Percentiles rank a stretch among this genome's conserved stretches.
Evolutionary conservation across 2,113 vertebrate genomes (phyloP).

Genomic region (Phainopepla nitens): DNA sequence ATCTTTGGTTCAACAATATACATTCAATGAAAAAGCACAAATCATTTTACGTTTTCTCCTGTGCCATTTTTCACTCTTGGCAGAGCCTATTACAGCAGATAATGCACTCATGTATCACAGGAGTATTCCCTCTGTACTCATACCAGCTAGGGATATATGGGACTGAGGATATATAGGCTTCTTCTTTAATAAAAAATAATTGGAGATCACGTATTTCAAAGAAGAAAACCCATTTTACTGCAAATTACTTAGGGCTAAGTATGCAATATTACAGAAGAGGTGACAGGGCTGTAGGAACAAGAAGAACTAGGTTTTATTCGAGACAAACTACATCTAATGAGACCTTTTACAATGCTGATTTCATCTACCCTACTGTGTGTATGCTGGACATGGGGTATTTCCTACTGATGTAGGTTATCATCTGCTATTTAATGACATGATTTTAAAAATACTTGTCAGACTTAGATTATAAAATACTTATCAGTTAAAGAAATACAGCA

Average conservation of each 20-base stretch:
- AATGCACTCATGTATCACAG: neutral
- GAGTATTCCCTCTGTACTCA: neutral
- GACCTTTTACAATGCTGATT: neutral
- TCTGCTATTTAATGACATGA: neutral
- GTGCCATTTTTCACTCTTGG: neutral
- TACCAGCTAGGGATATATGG: neutral
- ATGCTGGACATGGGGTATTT: neutral
- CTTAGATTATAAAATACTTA: neutral
- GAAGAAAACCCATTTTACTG: neutral
- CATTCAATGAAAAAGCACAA: neutral
- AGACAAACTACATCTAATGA: neutral
- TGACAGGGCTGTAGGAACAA: neutral
- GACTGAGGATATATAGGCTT: neutral
- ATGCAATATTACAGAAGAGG: neutral
- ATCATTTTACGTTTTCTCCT: neutral
- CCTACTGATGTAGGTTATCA: neutral
- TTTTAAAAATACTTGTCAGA: neutral
- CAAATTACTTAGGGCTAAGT: neutral
- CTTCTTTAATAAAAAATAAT: neutral
- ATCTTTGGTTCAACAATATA: neutral
- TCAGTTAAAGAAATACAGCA: neutral
- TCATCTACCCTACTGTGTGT: neutral
- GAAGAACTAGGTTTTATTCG: neutral
- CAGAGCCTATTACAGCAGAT: fast-evolving
- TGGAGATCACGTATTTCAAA: neutral